Percentiles rank a stretch among this genome's conserved stretches.
phyloP scores from a whole-genome alignment of 2,113 vertebrate species.

The Andinoacara biseriatus region DNA sequence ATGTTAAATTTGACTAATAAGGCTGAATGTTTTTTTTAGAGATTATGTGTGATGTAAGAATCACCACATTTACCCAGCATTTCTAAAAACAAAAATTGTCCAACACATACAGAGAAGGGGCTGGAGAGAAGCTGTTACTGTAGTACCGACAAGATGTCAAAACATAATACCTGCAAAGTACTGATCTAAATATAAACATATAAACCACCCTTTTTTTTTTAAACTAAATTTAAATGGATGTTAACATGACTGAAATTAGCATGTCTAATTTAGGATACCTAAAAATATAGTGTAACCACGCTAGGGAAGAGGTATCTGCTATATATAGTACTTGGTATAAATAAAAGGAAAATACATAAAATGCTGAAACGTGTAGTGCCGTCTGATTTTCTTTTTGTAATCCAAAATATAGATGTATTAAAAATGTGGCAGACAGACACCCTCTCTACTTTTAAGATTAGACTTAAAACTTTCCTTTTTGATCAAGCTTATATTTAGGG shows the following conservation, averaged over 20 bases:
- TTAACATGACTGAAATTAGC: not conserved
- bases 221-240: constrained; percentile 2
- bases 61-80: not conserved
- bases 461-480: too few species aligned
- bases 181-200: constrained; percentile 22
- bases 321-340: not conserved
- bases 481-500: too few species aligned
- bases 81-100: not conserved
- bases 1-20: constrained; percentile 7
- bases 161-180: constrained; percentile 22
- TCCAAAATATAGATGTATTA: not conserved
- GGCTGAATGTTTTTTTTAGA: not conserved
- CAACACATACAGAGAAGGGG: not conserved
- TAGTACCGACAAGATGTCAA: not conserved
- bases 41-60: not conserved
- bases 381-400: not conserved
- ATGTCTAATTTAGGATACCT: not conserved
- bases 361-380: not conserved
- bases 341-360: not conserved
- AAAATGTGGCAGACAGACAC: too few species aligned
- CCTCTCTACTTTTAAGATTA: too few species aligned
- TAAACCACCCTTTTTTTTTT: not conserved
- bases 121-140: not conserved
- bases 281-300: not conserved
- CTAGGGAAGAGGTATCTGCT: not conserved